phyloP scores from a whole-genome alignment of 2,797 vertebrate genomes.

The Synanceia verrucosa region DNA sequence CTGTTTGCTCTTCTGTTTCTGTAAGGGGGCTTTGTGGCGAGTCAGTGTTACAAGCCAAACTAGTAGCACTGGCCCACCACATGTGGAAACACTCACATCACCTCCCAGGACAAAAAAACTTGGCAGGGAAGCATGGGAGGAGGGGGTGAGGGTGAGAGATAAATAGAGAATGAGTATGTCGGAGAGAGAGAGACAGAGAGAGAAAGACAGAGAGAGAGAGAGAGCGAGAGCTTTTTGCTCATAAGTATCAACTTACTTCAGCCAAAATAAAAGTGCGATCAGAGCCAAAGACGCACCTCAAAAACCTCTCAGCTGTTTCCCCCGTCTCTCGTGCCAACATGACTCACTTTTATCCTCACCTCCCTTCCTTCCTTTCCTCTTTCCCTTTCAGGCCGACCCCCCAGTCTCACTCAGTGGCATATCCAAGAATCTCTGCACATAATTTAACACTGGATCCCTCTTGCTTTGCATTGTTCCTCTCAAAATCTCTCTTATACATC shows the following conservation, averaged over 20 bases:
- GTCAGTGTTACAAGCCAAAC: conserved; percentile 79
- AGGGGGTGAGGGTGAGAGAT: conserved; percentile 39
- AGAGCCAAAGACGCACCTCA: conserved; percentile 75
- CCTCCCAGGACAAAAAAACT: conserved; percentile 72
- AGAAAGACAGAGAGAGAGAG: conserved; percentile 17
- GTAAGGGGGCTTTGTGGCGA: conserved; percentile 77
- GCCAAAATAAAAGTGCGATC: conserved; percentile 77
- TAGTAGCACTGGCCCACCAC: conserved; percentile 77
- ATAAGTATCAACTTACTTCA: conserved; percentile 72
- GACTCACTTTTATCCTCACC: conserved; percentile 64
- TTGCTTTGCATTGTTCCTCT: not conserved
- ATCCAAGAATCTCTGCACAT: not conserved
- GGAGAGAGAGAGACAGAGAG: conserved; percentile 5
- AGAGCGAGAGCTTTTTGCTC: conserved; percentile 49
- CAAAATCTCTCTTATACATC: not conserved
- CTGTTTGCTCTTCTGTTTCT: conserved; percentile 70
- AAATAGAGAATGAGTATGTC: conserved; percentile 39
- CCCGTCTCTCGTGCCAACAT: conserved; percentile 69
- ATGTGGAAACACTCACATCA: conserved; percentile 82
- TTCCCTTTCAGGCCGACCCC: conserved; percentile 10
- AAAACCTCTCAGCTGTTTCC: conserved; percentile 82
- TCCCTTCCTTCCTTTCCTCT: conserved; percentile 10
- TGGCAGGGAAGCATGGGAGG: conserved; percentile 62
- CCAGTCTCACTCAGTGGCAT: conserved; percentile 12
- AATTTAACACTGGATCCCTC: conserved; percentile 3